Evolutionary conservation across 2,113 vertebrate species (phyloP).

Genomic region (Anser brachyrhynchus): DNA sequence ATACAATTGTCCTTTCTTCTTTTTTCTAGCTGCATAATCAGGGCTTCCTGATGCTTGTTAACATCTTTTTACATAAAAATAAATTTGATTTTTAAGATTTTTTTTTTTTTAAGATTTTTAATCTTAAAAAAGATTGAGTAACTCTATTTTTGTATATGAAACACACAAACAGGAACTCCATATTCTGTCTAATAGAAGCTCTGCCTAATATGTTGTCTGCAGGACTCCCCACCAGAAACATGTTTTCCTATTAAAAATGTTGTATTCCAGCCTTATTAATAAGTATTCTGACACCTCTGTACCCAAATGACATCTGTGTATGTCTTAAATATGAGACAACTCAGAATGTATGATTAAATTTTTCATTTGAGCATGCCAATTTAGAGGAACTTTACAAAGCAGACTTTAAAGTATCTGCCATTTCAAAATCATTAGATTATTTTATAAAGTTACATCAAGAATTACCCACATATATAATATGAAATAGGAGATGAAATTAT

Average conservation of each 20-base stretch:
- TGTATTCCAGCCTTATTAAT: not conserved
- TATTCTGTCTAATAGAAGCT: not conserved
- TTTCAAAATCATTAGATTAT: not conserved
- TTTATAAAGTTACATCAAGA: not conserved
- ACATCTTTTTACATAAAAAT: not conserved
- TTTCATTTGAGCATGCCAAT: not conserved
- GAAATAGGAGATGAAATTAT: not conserved
- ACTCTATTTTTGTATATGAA: not conserved
- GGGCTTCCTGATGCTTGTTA: not conserved
- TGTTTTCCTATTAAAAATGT: not conserved
- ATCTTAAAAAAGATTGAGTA: not conserved
- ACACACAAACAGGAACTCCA: not conserved
- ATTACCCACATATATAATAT: not conserved
- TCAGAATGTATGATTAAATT: not conserved
- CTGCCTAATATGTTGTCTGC: not conserved
- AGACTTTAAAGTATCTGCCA: not conserved
- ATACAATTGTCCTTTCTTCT: not conserved
- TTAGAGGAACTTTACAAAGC: not conserved
- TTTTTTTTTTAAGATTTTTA: too few relatives aligned
- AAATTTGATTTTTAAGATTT: not conserved
- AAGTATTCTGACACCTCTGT: constrained; percentile 5
- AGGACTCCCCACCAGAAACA: not conserved
- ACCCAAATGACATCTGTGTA: not conserved
- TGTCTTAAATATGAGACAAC: constrained; percentile 1
- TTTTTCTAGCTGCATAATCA: not conserved